Evolutionary conservation across 2,888 invertebrate genomes (phyloP).

Genomic region (Drosophila multiciliata): DNA sequence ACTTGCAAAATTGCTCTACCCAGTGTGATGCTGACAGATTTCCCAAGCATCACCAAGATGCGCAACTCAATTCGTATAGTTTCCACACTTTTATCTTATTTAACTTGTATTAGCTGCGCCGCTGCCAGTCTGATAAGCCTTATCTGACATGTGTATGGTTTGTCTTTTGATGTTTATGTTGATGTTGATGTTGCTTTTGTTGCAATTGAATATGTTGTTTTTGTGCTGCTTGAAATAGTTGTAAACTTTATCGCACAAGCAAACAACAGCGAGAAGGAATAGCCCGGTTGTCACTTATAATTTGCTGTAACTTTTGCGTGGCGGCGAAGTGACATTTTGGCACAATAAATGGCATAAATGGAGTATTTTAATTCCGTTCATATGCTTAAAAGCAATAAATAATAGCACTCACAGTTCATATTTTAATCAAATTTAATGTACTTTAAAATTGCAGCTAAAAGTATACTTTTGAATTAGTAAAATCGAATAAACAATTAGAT

Average conservation of each 20-base stretch:
- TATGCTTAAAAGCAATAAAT: neutral
- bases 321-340: constrained; percentile 63
- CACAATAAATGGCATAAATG: constrained; percentile 4
- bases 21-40: constrained; percentile 34
- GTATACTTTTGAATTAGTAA: neutral
- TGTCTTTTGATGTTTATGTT: constrained; percentile 46
- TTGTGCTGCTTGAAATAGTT: constrained; percentile 64
- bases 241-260: constrained; percentile 65
- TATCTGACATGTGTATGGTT: constrained; percentile 65
- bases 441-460: neutral
- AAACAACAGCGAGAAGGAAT: constrained; percentile 28
- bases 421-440: neutral
- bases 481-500: neutral
- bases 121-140: constrained; percentile 61
- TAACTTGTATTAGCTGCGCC: constrained; percentile 68
- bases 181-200: constrained; percentile 31
- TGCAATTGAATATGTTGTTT: constrained; percentile 5
- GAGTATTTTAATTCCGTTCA: neutral
- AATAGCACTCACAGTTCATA: neutral
- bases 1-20: constrained; percentile 46
- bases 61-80: constrained; percentile 19
- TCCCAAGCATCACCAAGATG: constrained; percentile 19
- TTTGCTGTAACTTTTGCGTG: constrained; percentile 62
- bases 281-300: constrained; percentile 63
- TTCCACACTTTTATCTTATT: constrained; percentile 66